phyloP scores from a whole-genome alignment of 2,797 vertebrate genomes.

The Pitangus sulphuratus region DNA sequence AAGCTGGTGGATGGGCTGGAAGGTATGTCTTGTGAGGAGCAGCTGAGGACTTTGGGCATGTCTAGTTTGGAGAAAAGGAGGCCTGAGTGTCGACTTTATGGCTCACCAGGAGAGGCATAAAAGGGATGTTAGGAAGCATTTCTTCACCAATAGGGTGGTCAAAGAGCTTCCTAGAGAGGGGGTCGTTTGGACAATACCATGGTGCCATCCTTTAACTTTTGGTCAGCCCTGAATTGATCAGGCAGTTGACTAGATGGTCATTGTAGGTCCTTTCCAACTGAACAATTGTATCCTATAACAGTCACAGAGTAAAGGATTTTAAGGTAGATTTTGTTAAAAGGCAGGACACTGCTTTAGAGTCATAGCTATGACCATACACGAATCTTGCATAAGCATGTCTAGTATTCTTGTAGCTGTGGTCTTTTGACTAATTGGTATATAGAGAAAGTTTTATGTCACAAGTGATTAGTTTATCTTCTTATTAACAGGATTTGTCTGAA shows the following conservation, averaged over 20 bases:
- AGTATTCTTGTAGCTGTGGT: not conserved
- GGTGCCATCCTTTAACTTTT: not conserved
- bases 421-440: not conserved
- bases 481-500: not conserved
- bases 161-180: not conserved
- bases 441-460: not conserved
- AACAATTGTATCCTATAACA: not conserved
- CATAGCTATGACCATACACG: not conserved
- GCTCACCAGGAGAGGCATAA: not conserved
- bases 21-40: not conserved
- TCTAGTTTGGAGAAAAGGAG: not conserved
- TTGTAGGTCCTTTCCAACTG: not conserved
- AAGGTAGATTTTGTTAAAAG: not conserved
- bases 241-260: not conserved
- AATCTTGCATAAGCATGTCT: not conserved
- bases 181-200: not conserved
- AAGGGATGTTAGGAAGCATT: not conserved
- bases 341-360: not conserved
- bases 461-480: not conserved
- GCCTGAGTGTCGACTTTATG: not conserved
- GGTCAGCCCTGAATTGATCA: not conserved
- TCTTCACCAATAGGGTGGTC: not conserved
- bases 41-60: fast-evolving
- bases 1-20: not conserved
- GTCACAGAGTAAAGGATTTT: not conserved